Percentiles rank a stretch among this genome's conserved stretches.
These are phyloP conservation scores for Acrocyrtus sp. DNA, from an alignment of 2,888 invertebrate species.

Conservation along the genomic window DNA sequence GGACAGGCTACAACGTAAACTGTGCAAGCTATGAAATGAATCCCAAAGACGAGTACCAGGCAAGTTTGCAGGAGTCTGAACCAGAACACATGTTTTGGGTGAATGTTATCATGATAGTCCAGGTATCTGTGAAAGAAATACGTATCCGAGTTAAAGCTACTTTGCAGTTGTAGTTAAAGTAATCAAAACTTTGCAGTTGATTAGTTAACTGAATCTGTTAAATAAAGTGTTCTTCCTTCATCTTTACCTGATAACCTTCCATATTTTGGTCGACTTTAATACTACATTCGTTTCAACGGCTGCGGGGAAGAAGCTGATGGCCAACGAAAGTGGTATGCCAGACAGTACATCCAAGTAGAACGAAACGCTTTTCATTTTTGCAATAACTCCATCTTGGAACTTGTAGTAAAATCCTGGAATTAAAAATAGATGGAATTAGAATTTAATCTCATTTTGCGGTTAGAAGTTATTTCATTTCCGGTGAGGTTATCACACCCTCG, in stretches of 20 bases:
- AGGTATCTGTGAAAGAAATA: constrained; percentile 13
- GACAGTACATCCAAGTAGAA: constrained; percentile 48
- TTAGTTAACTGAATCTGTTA: too few relatives aligned
- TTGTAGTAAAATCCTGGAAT: constrained; percentile 30
- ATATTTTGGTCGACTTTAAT: constrained; percentile 37
- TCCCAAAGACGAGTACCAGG: constrained; percentile 37
- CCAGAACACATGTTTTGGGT: constrained; percentile 40
- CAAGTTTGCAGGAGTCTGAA: constrained; percentile 41
- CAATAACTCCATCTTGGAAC: constrained; percentile 40
- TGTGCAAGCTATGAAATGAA: constrained; percentile 46
- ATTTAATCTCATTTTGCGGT: neutral
- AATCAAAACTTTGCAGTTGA: too few relatives aligned
- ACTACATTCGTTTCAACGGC: constrained; percentile 17
- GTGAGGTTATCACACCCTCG: constrained; percentile 30
- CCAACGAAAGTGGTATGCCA: constrained; percentile 25
- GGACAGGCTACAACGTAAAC: constrained; percentile 38
- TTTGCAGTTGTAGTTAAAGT: too few relatives aligned
- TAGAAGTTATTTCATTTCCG: too few relatives aligned
- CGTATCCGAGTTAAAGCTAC: too few relatives aligned
- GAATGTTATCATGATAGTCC: constrained; percentile 47
- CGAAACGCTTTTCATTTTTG: constrained; percentile 3
- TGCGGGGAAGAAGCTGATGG: neutral
- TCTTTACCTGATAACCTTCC: constrained; percentile 21
- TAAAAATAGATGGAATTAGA: neutral
- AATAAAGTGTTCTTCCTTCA: too few relatives aligned